Evolutionary conservation across 2,888 invertebrate genomes (phyloP), one percentile per base, ranked within the genome.

Genomic region (Papilio protenor): DNA sequence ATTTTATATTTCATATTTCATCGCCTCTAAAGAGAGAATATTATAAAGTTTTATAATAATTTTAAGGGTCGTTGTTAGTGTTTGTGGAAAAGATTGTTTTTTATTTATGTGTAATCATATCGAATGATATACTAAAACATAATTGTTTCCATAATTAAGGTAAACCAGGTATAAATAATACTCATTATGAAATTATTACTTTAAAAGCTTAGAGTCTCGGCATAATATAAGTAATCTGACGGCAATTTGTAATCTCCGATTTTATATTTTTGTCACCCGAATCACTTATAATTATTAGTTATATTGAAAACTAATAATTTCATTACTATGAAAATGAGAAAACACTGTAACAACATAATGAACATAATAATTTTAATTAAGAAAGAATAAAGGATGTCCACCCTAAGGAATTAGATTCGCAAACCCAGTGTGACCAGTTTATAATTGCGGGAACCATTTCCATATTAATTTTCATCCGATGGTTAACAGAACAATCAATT

Each of bases 1-100:
- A 82, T 83, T 79, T 84, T 81, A 80, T 78, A 83, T 84, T 85
- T 86, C 77, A 86, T 85, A 85, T 86, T 86, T 89, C 87, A 84
- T 84, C 88, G 82, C 88, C 88, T 88, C 81, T 81, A 23, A 57
- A 66, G 64, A 75, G 59, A 73, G 11, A 49, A 47, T 47, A 55
- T 70, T 76, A 75, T 75, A 33, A 21, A 55, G 8, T 70, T 40
- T 59, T 40, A 10, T 45, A 69, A 21, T 14, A 45, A 12, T 66
- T 33, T 70, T 47, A 14, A 27, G 52, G 71, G 49, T 52, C 14
- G 8, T 27, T 45, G 0, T 2, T 40, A 18, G 18, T n/a, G 10
- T 61, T 61, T 23, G 14, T 61, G 27, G 14, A 4, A 52, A 1
- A 52, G 3, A 52, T 52, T 52, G 16, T 52, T 52, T 52, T 18